Conservation (phyloP, 1,140 invertebrate genomes). For the Orchesella cincta region DNA sequence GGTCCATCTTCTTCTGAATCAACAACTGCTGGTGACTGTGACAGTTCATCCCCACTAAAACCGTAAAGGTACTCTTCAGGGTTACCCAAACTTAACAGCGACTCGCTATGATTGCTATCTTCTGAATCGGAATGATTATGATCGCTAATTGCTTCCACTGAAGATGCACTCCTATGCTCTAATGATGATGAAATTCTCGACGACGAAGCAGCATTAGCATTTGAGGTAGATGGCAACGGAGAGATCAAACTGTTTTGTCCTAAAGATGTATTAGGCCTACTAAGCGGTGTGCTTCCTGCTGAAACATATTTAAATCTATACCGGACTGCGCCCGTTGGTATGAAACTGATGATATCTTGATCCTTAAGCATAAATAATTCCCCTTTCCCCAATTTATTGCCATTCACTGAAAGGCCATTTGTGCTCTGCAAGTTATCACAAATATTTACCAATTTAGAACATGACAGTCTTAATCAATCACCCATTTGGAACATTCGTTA, state of each 20-base stretch:
- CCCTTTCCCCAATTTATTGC: slow-evolving; percentile 19
- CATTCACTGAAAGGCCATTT: slow-evolving; percentile 44
- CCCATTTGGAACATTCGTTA: too few relatives aligned
- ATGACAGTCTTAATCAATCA: too few relatives aligned
- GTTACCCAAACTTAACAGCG: not conserved
- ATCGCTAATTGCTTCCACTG: not conserved
- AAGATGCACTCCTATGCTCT: not conserved
- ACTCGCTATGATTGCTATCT: slow-evolving; percentile 26
- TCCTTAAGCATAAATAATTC: slow-evolving; percentile 29
- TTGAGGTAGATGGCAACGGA: not conserved
- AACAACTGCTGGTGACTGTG: not conserved
- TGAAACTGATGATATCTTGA: slow-evolving; percentile 35
- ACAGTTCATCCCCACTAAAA: slow-evolving; percentile 8
- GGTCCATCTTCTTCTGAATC: not conserved
- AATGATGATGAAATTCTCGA: not conserved
- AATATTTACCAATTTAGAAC: not conserved
- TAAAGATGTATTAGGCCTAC: not conserved
- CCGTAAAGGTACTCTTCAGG: not conserved
- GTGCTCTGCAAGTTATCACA: slow-evolving; percentile 40
- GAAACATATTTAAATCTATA: slow-evolving; percentile 35
- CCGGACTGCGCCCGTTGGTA: slow-evolving; percentile 41
- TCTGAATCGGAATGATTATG: not conserved
- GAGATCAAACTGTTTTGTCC: slow-evolving; percentile 1
- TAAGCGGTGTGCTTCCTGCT: not conserved
- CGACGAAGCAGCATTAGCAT: not conserved